phyloP scores from a whole-genome alignment of 1,140 invertebrate species.

The Diachasma alloeum region DNA sequence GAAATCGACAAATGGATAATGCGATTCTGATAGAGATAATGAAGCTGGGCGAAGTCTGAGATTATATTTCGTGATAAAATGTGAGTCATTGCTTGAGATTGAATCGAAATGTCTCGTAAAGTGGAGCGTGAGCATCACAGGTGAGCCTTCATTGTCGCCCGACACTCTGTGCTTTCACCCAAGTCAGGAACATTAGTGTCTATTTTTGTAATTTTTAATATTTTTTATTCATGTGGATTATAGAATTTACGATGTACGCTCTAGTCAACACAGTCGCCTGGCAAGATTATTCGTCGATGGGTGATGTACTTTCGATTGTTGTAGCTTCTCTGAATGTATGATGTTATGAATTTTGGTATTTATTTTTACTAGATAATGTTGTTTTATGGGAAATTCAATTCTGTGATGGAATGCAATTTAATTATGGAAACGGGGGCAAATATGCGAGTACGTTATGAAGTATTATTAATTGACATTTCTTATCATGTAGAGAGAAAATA shows the following conservation, averaged over 20 bases:
- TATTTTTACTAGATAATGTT: too few species aligned
- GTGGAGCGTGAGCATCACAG: neutral
- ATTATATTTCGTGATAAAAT: neutral
- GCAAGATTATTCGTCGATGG: too few species aligned
- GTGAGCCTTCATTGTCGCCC: neutral
- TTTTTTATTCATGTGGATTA: neutral
- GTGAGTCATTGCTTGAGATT: neutral
- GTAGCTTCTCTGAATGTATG: too few species aligned
- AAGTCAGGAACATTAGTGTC: neutral
- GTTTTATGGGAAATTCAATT: neutral
- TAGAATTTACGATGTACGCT: neutral
- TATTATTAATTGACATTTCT: neutral
- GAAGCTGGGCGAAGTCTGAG: neutral
- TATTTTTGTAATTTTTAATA: neutral
- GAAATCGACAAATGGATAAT: conserved; percentile 13
- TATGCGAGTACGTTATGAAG: neutral
- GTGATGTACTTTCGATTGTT: too few species aligned
- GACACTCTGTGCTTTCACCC: neutral
- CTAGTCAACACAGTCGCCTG: too few species aligned
- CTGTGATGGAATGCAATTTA: neutral
- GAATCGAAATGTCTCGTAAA: neutral
- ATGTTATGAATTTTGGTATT: too few species aligned
- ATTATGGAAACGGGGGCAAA: neutral
- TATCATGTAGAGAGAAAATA: neutral
- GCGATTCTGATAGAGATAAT: conserved; percentile 26